phyloP scores from a whole-genome alignment of 2,797 vertebrate species.

The Bradypodion pumilum region DNA sequence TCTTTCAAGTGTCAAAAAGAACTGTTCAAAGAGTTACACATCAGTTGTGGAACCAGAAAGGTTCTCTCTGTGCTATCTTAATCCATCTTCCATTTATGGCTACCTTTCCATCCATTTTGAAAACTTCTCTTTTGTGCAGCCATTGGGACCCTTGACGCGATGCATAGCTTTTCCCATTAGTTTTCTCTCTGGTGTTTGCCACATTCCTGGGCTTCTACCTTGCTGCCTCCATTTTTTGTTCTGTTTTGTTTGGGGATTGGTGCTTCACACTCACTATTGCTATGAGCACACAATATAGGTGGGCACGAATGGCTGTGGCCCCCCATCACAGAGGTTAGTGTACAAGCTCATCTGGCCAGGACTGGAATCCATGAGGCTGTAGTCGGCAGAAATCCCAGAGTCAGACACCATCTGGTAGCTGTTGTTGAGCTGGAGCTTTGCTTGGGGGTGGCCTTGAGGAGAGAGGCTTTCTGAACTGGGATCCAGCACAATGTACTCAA shows the following conservation, averaged over 20 bases:
- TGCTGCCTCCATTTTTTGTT: neutral
- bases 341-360: conserved; percentile 72
- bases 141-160: neutral
- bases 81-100: neutral
- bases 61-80: neutral
- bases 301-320: conserved; percentile 46
- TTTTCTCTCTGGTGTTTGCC: neutral
- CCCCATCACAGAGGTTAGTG: conserved; percentile 80
- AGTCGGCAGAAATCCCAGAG: conserved; percentile 86
- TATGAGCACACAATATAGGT: conserved; percentile 69
- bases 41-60: no score
- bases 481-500: conserved; percentile 73
- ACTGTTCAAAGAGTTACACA: neutral
- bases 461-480: conserved; percentile 67
- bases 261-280: neutral
- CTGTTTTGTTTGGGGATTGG: neutral
- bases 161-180: no score
- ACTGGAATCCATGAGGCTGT: conserved; percentile 75
- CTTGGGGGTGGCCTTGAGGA: conserved; percentile 63
- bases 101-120: neutral
- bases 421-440: conserved; percentile 77
- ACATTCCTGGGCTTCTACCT: neutral
- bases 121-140: neutral
- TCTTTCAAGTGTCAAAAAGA: neutral
- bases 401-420: conserved; percentile 85